Evolutionary conservation across 2,797 vertebrate species (phyloP).

Genomic region (Galaxias olidus): DNA sequence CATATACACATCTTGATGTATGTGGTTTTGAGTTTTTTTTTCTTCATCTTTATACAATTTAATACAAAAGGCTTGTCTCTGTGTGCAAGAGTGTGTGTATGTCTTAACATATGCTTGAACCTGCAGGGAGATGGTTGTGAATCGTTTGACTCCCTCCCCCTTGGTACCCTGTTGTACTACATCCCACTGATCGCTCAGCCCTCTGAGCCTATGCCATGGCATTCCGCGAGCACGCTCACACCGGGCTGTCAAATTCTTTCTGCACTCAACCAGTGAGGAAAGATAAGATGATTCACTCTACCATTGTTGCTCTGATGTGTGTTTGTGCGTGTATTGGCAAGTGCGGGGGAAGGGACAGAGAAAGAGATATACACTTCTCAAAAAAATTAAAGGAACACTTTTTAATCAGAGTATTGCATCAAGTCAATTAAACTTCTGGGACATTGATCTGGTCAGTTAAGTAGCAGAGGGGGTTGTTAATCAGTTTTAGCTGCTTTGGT

Average conservation of each 20-base stretch:
- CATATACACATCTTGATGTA: too few relatives aligned
- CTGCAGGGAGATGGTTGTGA: slow-evolving; percentile 1
- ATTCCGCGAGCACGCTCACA: neutral
- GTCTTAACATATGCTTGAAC: neutral
- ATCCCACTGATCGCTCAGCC: slow-evolving; percentile 8
- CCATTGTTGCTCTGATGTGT: neutral
- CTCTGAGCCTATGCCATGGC: neutral
- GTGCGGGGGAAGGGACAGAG: neutral
- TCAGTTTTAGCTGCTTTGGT: too few relatives aligned
- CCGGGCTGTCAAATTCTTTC: neutral
- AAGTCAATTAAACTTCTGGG: too few relatives aligned
- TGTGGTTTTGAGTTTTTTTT: too few relatives aligned
- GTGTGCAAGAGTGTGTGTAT: neutral
- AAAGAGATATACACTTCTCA: too few relatives aligned
- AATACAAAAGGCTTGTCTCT: neutral
- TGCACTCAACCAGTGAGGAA: neutral
- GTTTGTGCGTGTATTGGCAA: slow-evolving; percentile 9
- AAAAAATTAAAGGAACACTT: too few relatives aligned
- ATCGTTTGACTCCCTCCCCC: neutral
- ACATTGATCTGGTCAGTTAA: too few relatives aligned
- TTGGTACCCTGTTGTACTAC: slow-evolving; percentile 6
- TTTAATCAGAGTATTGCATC: too few relatives aligned
- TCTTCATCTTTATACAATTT: too few relatives aligned
- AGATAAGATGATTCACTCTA: neutral
- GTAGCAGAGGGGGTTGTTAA: too few relatives aligned